Base-by-base conservation (phyloP, 2,888 invertebrate species). In the Galerucella nymphaeae region DNA sequence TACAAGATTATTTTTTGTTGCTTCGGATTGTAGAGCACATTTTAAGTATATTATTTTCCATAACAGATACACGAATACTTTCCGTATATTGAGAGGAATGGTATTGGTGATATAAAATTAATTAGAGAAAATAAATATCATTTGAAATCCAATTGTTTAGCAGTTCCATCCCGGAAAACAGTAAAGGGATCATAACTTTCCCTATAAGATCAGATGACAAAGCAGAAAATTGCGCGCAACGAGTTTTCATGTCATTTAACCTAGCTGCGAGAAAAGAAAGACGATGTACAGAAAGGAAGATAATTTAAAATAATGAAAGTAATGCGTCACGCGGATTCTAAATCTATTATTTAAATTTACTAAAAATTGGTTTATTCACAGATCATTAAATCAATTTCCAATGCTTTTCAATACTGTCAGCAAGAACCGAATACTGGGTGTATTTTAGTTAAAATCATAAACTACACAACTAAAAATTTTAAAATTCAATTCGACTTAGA, bases 371-470 rank as follows among this genome's bases (percentile, higher is more conserved):
- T 76, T 75, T 76, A 71, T 72, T 72, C 75, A 76, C 78, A 78
- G 79, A 77, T 80, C 80, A 80, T 80, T 80, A 77, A 78, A 80
- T 78, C 74, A 76, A 80, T 80, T 78, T 78, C 75, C 61, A 62
- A 42, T 62, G 61, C 61, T 23, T 42, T 62, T 41, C 61, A 42
- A 42, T 62, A 58, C 30, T n/a, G 14, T 11, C 14, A 10, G n/a
- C 14, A 53, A 53, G n/a, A 53, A 18, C 2, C 11, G 18, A 10
- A 16, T 53, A 48, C 48, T 14, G n/a, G n/a, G 14, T 14, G n/a
- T 48, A 48, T 48, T 48, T 48, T 48, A 48, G n/a, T 48, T 48
- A n/a, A 2, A 48, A 48, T 48, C 14, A 48, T 48, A 48, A 48
- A n/a, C n/a, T n/a, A n/a, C 8, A 14, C 11, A 48, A 48, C 14